A percentile compares a stretch with the other conserved stretches of the same genome.
Conservation (phyloP, 2,888 invertebrate genomes). For the Drosophila pseudotakahashii region DNA sequence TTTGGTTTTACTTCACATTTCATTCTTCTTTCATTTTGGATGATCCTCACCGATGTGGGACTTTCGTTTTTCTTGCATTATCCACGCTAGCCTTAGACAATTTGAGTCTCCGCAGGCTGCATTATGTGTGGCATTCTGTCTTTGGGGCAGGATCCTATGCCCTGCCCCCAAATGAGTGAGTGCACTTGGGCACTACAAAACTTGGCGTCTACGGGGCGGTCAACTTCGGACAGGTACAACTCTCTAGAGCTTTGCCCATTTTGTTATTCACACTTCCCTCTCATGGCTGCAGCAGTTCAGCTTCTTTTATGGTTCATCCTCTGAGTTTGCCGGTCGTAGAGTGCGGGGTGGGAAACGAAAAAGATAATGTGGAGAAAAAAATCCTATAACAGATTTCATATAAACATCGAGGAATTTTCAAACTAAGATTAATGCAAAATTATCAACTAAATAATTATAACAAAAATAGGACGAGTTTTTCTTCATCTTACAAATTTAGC, state of each 20-base stretch:
- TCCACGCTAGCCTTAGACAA: slow-evolving; percentile 79
- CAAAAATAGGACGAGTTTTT: slow-evolving; percentile 71
- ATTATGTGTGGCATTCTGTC: slow-evolving; percentile 13
- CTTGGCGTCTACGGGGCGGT: slow-evolving; percentile 36
- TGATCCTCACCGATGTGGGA: slow-evolving; percentile 12
- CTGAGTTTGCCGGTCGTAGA: slow-evolving; percentile 14
- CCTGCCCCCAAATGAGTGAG: slow-evolving; percentile 33
- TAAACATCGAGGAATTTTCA: slow-evolving; percentile 47
- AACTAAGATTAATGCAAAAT: slow-evolving; percentile 52
- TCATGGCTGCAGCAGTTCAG: slow-evolving; percentile 34
- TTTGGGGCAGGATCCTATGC: slow-evolving; percentile 19
- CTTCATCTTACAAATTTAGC: slow-evolving; percentile 38
- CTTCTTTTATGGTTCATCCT: slow-evolving; percentile 1
- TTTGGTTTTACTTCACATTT: slow-evolving; percentile 23
- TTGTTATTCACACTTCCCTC: slow-evolving; percentile 17
- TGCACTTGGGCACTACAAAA: slow-evolving; percentile 35
- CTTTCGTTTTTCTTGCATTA: slow-evolving; percentile 12
- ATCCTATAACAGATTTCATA: slow-evolving; percentile 80
- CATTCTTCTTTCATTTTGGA: background rate
- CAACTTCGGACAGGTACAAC: slow-evolving; percentile 20
- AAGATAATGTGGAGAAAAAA: slow-evolving; percentile 42
- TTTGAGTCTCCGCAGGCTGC: slow-evolving; percentile 82
- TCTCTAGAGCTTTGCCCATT: slow-evolving; percentile 6
- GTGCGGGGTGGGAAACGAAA: slow-evolving; percentile 19
- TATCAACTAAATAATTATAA: slow-evolving; percentile 68